Percentiles rank a stretch among this genome's conserved stretches.
These are phyloP conservation scores for Xenopus borealis DNA, from an alignment of 2,113 vertebrate species.

Conservation along the genomic window DNA sequence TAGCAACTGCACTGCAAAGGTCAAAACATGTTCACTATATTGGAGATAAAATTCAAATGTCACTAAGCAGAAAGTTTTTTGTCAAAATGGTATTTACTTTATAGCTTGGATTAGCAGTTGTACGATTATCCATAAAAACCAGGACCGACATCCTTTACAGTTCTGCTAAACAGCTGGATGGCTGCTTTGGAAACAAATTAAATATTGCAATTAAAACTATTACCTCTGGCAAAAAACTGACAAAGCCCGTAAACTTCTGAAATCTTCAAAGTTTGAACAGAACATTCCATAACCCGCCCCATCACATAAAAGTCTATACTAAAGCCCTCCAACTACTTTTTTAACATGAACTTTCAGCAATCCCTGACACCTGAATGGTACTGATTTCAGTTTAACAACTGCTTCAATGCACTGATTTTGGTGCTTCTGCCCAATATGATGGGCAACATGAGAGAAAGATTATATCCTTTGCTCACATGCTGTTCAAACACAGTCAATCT, in stretches of 20 bases:
- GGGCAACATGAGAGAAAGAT: too few species aligned
- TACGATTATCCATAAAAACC: background rate
- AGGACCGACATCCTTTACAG: background rate
- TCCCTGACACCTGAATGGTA: too few species aligned
- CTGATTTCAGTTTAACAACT: too few species aligned
- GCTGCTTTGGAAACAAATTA: background rate
- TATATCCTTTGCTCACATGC: too few species aligned
- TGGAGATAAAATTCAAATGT: slow-evolving; percentile 4
- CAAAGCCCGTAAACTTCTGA: background rate
- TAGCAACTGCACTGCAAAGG: background rate
- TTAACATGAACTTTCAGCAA: too few species aligned
- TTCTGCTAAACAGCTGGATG: background rate
- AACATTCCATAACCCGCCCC: too few species aligned
- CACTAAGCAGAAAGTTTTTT: background rate
- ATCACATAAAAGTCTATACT: too few species aligned
- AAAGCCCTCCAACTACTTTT: too few species aligned
- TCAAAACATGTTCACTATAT: background rate
- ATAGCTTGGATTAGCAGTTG: background rate
- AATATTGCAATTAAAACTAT: background rate
- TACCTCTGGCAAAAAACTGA: background rate
- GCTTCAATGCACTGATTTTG: too few species aligned
- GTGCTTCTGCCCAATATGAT: too few species aligned
- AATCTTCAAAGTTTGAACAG: background rate
- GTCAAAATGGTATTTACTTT: background rate
- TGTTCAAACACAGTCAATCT: too few species aligned